Percentiles rank a stretch among this genome's conserved stretches.
These are phyloP conservation scores for Aleiodes leptofemur DNA, from an alignment of 2,888 invertebrate genomes.

Conservation along the genomic window DNA sequence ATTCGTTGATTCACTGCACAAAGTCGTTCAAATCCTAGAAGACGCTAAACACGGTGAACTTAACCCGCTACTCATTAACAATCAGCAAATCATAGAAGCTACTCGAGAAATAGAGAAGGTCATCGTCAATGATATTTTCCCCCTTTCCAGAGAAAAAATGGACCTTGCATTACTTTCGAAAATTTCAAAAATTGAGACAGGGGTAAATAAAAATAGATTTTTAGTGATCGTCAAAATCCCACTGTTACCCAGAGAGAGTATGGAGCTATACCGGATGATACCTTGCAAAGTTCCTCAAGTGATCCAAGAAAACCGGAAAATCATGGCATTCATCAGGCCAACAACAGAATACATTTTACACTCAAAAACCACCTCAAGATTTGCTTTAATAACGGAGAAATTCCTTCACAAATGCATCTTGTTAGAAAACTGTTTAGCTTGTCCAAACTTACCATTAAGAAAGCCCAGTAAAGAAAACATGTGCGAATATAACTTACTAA, in stretches of 20 bases:
- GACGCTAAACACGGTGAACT: background rate
- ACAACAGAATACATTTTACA: background rate
- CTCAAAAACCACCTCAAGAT: background rate
- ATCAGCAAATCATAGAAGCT: background rate
- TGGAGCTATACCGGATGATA: background rate
- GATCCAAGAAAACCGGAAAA: background rate
- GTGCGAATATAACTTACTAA: too few relatives aligned
- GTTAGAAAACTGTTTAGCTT: background rate
- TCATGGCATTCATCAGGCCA: background rate
- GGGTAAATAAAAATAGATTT: background rate
- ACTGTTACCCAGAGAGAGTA: too few relatives aligned
- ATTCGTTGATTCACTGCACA: background rate
- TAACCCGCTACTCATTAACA: background rate
- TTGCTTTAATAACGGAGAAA: background rate
- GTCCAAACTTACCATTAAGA: too few relatives aligned
- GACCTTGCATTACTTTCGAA: background rate
- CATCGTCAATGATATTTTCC: background rate
- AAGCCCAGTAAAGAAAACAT: too few relatives aligned
- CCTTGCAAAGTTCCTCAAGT: background rate
- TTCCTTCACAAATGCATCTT: background rate
- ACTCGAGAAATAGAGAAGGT: background rate
- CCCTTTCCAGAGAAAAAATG: background rate
- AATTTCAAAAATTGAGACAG: background rate
- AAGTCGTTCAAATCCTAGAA: background rate
- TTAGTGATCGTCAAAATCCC: background rate